These are phyloP conservation scores for Norana najaformis DNA, from an alignment of 2,888 invertebrate species.

Conservation along the genomic window DNA sequence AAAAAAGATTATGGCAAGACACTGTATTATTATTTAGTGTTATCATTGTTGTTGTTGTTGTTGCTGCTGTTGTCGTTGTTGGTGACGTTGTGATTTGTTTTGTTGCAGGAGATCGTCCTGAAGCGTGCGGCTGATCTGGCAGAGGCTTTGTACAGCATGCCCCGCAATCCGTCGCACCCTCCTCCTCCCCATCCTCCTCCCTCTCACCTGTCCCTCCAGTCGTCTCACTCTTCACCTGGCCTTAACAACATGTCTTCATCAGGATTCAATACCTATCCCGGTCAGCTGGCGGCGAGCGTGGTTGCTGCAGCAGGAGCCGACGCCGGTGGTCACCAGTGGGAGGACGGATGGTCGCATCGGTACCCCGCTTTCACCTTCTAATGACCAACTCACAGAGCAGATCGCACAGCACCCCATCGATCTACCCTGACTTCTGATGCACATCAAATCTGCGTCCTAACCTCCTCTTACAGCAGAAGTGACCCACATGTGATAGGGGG, in stretches of 20 bases:
- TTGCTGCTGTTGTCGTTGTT: background rate
- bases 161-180: constrained; percentile 68
- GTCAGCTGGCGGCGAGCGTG: constrained; percentile 89
- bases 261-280: constrained; percentile 87
- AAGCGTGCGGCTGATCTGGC: constrained; percentile 98
- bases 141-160: constrained; percentile 96
- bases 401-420: background rate
- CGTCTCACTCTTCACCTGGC: constrained; percentile 65
- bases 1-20: no score
- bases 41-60: no score
- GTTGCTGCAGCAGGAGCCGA: constrained; percentile 71
- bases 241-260: constrained; percentile 68
- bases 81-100: constrained; percentile 34
- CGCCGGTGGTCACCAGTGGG: constrained; percentile 58
- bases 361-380: constrained; percentile 44
- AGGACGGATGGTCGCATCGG: constrained; percentile 57
- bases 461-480: background rate
- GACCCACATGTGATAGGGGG: background rate
- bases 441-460: background rate
- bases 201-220: constrained; percentile 67
- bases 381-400: background rate
- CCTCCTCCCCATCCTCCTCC: constrained; percentile 68
- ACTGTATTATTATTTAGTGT: no score
- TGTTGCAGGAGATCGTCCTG: constrained; percentile 83
- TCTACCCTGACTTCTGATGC: background rate